phyloP scores from a whole-genome alignment of 2,113 vertebrate genomes.

The Formicarius rufipectus region DNA sequence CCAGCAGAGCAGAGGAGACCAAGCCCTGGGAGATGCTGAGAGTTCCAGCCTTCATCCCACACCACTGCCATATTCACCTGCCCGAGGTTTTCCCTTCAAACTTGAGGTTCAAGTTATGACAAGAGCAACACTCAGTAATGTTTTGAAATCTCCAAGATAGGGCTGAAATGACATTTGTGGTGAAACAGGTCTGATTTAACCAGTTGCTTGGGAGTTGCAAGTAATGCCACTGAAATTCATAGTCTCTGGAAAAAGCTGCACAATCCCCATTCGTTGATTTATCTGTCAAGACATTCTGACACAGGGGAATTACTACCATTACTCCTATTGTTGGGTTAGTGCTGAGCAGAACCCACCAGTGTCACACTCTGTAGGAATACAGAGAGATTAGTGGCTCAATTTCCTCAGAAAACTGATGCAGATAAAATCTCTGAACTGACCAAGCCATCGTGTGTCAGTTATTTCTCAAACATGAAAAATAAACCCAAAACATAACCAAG shows the following conservation, averaged over 20 bases:
- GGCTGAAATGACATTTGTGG: background rate
- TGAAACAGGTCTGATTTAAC: background rate
- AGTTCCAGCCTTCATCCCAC: background rate
- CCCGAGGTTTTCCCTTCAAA: background rate
- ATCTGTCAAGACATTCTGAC: background rate
- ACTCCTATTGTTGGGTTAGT: background rate
- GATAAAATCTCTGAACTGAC: background rate
- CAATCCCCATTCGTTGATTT: background rate
- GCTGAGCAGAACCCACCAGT: rapidly evolving
- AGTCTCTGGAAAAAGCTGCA: background rate
- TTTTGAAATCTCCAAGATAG: background rate
- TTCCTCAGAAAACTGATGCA: background rate
- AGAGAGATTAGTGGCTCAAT: background rate
- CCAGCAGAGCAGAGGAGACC: rapidly evolving
- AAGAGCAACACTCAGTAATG: background rate
- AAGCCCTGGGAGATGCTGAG: background rate
- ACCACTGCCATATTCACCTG: rapidly evolving
- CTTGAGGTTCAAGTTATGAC: background rate
- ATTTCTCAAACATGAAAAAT: background rate
- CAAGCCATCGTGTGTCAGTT: background rate
- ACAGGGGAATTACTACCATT: rapidly evolving
- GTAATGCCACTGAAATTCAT: background rate
- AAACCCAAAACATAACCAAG: background rate
- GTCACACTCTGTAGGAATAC: rapidly evolving
- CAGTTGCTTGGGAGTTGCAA: background rate